These are phyloP conservation scores for Polypedilum vanderplanki DNA, from an alignment of 1,140 invertebrate species.

Conservation along the genomic window DNA sequence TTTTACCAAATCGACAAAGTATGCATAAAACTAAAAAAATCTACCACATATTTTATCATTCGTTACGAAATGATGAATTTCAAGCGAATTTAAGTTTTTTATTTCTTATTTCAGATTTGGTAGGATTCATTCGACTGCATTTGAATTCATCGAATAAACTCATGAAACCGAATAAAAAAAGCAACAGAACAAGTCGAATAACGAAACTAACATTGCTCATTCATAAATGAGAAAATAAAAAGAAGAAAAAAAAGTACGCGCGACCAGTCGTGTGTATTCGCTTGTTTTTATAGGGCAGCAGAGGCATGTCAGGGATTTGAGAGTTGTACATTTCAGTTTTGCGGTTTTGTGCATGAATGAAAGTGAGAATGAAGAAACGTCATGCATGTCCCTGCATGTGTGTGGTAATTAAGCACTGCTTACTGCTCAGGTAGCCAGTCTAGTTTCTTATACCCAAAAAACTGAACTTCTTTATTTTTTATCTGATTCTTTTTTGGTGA, in stretches of 20 bases:
- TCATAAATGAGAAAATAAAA: neutral
- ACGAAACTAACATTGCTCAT: neutral
- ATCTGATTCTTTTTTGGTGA: neutral
- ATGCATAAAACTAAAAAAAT: too few species aligned
- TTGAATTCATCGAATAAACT: conserved; percentile 13
- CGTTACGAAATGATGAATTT: conserved; percentile 13
- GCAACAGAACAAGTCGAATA: neutral
- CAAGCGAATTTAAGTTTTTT: neutral
- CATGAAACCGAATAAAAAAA: conserved; percentile 5
- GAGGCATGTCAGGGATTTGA: conserved; percentile 3
- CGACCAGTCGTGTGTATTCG: conserved; percentile 10
- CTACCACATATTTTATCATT: neutral
- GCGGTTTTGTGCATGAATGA: neutral
- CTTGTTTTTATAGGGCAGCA: neutral
- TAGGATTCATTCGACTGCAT: conserved; percentile 11
- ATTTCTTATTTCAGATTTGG: conserved; percentile 18
- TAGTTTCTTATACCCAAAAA: neutral
- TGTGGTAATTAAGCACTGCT: neutral
- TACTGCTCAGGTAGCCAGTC: neutral
- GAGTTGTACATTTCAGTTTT: neutral
- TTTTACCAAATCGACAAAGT: neutral
- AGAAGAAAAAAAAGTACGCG: neutral
- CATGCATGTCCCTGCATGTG: neutral
- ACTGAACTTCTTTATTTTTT: neutral
- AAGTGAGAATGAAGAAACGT: neutral